Percentiles rank a stretch among this genome's conserved stretches.
Conservation (phyloP, 2,888 invertebrate genomes). For the Harpagoxenus sublaevis region DNA sequence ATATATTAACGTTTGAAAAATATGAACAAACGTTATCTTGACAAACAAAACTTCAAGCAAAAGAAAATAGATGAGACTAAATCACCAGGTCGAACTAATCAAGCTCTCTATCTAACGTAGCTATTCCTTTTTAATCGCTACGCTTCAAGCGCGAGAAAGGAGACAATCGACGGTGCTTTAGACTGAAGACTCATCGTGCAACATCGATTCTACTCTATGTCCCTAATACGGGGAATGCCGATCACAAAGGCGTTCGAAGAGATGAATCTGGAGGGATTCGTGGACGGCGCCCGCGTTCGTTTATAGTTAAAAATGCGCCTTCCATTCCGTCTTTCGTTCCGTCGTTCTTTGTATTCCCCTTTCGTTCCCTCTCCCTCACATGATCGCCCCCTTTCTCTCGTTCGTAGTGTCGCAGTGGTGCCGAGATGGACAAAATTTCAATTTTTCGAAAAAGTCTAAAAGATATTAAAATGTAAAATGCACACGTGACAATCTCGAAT, state of each 20-base stretch:
- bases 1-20: not conserved
- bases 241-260: not conserved
- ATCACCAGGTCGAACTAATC: not conserved
- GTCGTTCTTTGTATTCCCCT: constrained; percentile 16
- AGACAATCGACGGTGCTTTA: not conserved
- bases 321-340: constrained; percentile 3
- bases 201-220: not conserved
- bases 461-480: too few species aligned
- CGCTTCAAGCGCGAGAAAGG: not conserved
- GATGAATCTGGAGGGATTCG: not conserved
- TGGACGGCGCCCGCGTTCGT: constrained; percentile 7
- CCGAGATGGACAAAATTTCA: not conserved
- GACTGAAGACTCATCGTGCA: too few species aligned
- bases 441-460: not conserved
- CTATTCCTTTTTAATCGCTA: not conserved
- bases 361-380: not conserved
- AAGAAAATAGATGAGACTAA: not conserved
- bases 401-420: constrained; percentile 4
- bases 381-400: not conserved
- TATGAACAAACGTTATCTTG: not conserved
- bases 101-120: not conserved
- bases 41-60: not conserved
- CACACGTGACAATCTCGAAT: too few species aligned
- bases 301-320: constrained; percentile 19
- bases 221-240: not conserved